Evolutionary conservation across 2,113 vertebrate genomes (phyloP).

Genomic region (Atractosteus spatula): DNA sequence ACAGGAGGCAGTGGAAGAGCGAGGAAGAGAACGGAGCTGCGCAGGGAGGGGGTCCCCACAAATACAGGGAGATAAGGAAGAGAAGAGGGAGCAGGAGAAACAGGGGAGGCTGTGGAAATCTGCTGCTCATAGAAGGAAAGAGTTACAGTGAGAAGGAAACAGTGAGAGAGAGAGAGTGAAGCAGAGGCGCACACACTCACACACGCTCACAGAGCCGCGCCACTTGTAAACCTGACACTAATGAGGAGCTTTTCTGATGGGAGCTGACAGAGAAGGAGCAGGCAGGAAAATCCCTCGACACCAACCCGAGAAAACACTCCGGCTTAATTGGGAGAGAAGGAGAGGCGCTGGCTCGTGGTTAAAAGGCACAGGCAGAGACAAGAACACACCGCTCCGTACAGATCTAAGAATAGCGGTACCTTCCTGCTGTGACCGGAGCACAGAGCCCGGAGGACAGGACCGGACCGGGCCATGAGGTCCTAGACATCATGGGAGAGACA

Average conservation of each 20-base stretch:
- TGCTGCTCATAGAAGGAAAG: conserved; percentile 28
- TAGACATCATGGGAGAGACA: too few species aligned
- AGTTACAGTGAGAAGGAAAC: conserved; percentile 19
- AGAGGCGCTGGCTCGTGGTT: background rate
- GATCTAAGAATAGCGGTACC: too few species aligned
- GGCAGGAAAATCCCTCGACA: conserved; percentile 75
- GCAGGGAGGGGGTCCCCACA: background rate
- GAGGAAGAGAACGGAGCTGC: background rate
- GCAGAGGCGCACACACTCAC: conserved; percentile 46
- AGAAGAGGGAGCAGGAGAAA: conserved; percentile 46
- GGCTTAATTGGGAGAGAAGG: conserved; percentile 69
- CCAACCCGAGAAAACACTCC: conserved; percentile 70
- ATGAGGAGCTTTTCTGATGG: conserved; percentile 77
- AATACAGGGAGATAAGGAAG: conserved; percentile 4
- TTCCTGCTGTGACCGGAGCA: too few species aligned
- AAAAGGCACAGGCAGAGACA: background rate
- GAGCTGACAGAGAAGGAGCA: conserved; percentile 73
- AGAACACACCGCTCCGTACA: background rate
- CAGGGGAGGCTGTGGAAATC: conserved; percentile 12
- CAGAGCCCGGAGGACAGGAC: too few species aligned
- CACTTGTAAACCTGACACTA: conserved; percentile 76
- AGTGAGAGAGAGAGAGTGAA: conserved; percentile 44
- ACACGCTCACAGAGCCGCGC: conserved; percentile 44
- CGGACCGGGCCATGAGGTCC: too few species aligned
- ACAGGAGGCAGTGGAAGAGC: background rate